A percentile compares a stretch with the other conserved stretches of the same genome.
phyloP scores from a whole-genome alignment of 2,888 invertebrate genomes.

The Stenodema calcarata region DNA sequence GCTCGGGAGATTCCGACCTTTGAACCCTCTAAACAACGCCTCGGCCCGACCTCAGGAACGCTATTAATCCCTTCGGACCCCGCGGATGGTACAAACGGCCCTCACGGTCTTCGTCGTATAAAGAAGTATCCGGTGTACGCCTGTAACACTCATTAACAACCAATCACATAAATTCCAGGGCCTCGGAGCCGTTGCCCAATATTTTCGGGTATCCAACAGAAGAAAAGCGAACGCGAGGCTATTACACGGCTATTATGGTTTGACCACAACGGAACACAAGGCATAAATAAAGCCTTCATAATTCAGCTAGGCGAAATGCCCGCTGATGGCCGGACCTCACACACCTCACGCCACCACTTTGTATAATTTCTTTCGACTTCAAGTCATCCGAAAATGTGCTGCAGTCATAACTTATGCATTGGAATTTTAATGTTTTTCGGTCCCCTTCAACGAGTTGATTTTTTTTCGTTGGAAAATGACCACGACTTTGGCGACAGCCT shows the following conservation, averaged over 20 bases:
- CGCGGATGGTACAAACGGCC: neutral
- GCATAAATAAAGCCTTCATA: neutral
- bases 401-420: neutral
- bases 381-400: neutral
- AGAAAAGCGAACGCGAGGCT: neutral
- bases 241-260: neutral
- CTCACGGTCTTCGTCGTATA: neutral
- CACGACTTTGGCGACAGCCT: neutral
- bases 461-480: neutral
- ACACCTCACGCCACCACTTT: neutral
- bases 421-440: neutral
- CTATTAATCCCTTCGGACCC: neutral
- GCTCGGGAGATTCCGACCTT: neutral
- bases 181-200: neutral
- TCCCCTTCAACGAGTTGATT: neutral
- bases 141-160: neutral
- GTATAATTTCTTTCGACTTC: neutral
- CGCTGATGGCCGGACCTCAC: neutral
- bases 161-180: neutral
- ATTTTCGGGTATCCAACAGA: neutral
- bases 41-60: neutral
- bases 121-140: too few species aligned
- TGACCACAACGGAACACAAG: neutral
- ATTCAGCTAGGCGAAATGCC: neutral
- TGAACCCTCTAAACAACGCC: neutral